Evolutionary conservation across 92 coral and sea anemone species (phyloP), one percentile per base, ranked within the genome.

Genomic region (Porites divaricata): DNA sequence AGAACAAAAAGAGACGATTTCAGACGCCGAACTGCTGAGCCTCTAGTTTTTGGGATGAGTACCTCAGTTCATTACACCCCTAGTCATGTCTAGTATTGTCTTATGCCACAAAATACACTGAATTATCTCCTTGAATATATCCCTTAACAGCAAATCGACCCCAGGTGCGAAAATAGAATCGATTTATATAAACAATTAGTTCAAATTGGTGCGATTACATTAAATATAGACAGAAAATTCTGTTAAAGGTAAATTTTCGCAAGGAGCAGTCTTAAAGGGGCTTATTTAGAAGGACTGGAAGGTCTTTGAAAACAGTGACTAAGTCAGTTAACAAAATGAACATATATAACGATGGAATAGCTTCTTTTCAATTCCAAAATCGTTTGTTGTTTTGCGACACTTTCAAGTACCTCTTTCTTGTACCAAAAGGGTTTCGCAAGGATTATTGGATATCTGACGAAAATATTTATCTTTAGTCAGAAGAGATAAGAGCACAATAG

Each of bases 341-440:
- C 11, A 9, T 1, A 16, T 7, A 26, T 48, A 25, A 76, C 1
- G 9, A n/a, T 77, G 20, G 9, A 41, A 8, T 48, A 63, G 23
- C 51, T 53, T 35, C 25, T 26, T 45, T 10, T 67, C 53, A 50
- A 67, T 67, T 24, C 59, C 48, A 41, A 19, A 17, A 24, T 54
- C 67, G 35, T 56, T 16, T 24, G 22, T 15, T 54, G 22, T 54
- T 19, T 7, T 16, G 57, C 14, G n/a, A 21, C 8, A 25, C 64
- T 9, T 80, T 80, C 74, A 57, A 68, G 28, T 53, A 35, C 45
- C 41, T 2, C 28, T 70, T 69, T 69, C 85, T 80, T 80, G 76
- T 70, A 80, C 76, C 77, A 6, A 80, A 23, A 13, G 26, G 57
- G 70, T 20, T 20, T 23, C 0, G 53, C 6, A 35, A 24, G 17